Base-by-base conservation (phyloP, 1,140 invertebrate genomes). In the Caerostris extrusa region DNA sequence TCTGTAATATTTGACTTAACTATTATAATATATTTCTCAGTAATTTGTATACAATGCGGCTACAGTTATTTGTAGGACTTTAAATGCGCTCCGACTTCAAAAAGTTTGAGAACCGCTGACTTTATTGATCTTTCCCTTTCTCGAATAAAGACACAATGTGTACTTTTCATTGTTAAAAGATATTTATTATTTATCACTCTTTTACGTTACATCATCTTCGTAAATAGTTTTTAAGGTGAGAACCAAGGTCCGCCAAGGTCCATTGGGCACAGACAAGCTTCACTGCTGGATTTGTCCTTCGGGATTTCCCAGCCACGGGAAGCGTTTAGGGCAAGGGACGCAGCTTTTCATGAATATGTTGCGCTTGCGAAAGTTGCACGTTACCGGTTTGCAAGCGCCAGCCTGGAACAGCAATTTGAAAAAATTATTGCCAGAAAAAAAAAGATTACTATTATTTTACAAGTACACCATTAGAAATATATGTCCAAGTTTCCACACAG, bases 311-410 rank as follows among this genome's bases (percentile, higher is more conserved):
- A 98, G 96, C 98, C 98, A 99, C 94, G 98, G 98, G 96, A 99
- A 99, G 95, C 98, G 98, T 96, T 98, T 98, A 94, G 98, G 98
- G 96, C 98, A 99, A 95, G 98, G 97, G 81, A 98, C 97, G 96
- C 98, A 99, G 17, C 98, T 99, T 96, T 98, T 97, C 97, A 99
- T 97, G 17, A 82, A 90, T 10, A 94, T 89, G 56, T 93, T 87
- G 7, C 71, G 88, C 50, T 57, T 56, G 7, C n/a, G 67, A 58
- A 81, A 94, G 19, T 81, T 19, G 55, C 87, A 89, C 0, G n/a
- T 19, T 2, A 95, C 77, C 0, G 56, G 19, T 64, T 58, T 50
- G 53, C 90, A 91, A 5, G 83, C 50, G 12, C 55, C 60, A 83
- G 90, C 71, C 67, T 92, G 55, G 34, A 12, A 77, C 53, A 50